A percentile compares a stretch with the other conserved stretches of the same genome.
Evolutionary conservation across 2,113 vertebrate species (phyloP).

Genomic region (Etheostoma spectabile): DNA sequence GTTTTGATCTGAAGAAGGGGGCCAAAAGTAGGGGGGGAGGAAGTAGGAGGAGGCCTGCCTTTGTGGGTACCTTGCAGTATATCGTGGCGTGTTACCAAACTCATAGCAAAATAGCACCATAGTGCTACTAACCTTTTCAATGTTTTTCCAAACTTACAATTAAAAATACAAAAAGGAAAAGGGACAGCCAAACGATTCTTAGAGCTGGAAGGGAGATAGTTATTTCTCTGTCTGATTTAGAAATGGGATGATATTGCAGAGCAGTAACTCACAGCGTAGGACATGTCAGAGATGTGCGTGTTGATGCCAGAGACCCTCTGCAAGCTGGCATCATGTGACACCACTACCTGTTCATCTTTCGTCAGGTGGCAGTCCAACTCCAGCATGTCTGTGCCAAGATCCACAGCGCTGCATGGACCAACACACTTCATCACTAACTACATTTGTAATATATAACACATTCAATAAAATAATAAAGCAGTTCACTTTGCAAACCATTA

Average conservation of each 20-base stretch:
- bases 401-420: conserved; percentile 87
- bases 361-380: conserved; percentile 98
- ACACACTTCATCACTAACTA: conserved; percentile 22
- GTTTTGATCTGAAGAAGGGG: too few relatives aligned
- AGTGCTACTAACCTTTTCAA: background rate
- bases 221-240: background rate
- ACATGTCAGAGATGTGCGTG: conserved; percentile 87
- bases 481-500: background rate
- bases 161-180: background rate
- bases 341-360: conserved; percentile 95
- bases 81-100: background rate
- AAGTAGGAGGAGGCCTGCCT: background rate
- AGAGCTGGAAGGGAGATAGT: too few relatives aligned
- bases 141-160: background rate
- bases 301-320: conserved; percentile 90
- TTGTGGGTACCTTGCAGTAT: too few relatives aligned
- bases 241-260: background rate
- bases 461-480: background rate
- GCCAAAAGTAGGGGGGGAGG: too few relatives aligned
- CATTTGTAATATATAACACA: too few relatives aligned
- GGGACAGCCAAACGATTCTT: background rate
- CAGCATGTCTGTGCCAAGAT: conserved; percentile 96
- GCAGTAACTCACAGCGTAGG: conserved; percentile 89
- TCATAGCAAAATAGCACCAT: background rate
- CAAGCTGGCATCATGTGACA: conserved; percentile 93